Percentiles rank a stretch among this genome's conserved stretches.
These are phyloP conservation scores for Parnassius apollo DNA, from an alignment of 2,888 invertebrate species.

Conservation along the genomic window DNA sequence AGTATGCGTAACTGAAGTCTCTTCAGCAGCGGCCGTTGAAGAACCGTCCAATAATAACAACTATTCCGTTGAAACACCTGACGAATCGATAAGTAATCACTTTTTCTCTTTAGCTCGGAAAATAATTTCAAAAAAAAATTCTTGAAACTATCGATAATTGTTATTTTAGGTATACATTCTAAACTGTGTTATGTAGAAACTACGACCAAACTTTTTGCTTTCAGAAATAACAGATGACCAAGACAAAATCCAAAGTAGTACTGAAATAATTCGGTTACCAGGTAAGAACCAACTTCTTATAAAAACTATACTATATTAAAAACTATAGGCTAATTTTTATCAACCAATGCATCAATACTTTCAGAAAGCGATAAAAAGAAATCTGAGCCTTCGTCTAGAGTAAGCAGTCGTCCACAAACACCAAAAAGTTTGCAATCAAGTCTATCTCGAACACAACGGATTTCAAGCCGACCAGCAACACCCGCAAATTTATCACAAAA, in stretches of 20 bases:
- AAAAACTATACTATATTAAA: background rate
- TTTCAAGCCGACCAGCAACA: conserved; percentile 50
- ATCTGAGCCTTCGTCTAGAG: conserved; percentile 37
- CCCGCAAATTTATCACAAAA: conserved; percentile 42
- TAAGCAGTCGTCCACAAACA: conserved; percentile 53
- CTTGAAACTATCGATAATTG: too few relatives aligned
- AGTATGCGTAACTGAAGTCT: conserved; percentile 10
- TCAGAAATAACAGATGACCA: conserved; percentile 16
- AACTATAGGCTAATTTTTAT: background rate
- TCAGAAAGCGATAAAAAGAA: conserved; percentile 34
- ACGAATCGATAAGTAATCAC: conserved; percentile 7
- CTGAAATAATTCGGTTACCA: conserved; percentile 9
- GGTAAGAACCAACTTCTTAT: conserved; percentile 2
- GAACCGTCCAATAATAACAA: background rate
- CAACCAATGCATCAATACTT: background rate
- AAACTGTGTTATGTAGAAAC: too few relatives aligned
- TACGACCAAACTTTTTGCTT: background rate
- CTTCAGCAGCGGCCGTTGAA: background rate
- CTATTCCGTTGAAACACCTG: background rate
- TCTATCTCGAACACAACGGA: conserved; percentile 55
- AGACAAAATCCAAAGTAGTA: conserved; percentile 3
- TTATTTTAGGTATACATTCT: too few relatives aligned
- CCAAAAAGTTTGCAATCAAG: conserved; percentile 51
- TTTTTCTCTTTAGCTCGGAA: background rate
- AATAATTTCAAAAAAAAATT: too few relatives aligned